phyloP scores from a whole-genome alignment of 1,140 invertebrate species.

The Calycopis cecrops region DNA sequence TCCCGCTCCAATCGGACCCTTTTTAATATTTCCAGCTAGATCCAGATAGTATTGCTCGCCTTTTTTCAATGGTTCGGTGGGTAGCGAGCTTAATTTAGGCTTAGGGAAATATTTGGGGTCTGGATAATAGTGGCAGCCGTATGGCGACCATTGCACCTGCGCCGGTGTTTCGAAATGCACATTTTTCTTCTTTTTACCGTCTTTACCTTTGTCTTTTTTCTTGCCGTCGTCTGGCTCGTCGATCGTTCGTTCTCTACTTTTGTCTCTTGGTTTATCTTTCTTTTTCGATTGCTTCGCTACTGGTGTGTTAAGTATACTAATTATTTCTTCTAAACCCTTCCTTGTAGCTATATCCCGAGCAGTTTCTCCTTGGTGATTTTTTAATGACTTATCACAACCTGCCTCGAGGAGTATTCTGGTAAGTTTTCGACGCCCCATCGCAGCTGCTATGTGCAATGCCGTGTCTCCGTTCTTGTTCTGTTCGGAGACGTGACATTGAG shows the following conservation, averaged over 20 bases:
- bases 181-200: conserved; percentile 70
- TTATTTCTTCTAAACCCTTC: conserved; percentile 90
- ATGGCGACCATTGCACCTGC: conserved; percentile 85
- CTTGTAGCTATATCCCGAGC: conserved; percentile 91
- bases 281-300: conserved; percentile 72
- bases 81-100: conserved; percentile 88
- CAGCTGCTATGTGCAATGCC: conserved; percentile 93
- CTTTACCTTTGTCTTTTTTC: conserved; percentile 64
- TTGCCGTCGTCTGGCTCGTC: conserved; percentile 64
- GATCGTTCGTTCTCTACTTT: conserved; percentile 59
- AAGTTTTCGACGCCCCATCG: conserved; percentile 94
- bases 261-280: conserved; percentile 69
- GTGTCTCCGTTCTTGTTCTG: conserved; percentile 98
- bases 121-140: conserved; percentile 92
- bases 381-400: conserved; percentile 84
- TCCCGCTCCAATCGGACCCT: conserved; percentile 93
- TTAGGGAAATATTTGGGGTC: conserved; percentile 88
- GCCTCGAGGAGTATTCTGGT: conserved; percentile 93
- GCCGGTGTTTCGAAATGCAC: conserved; percentile 65
- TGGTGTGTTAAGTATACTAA: conserved; percentile 83
- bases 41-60: conserved; percentile 97
- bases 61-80: conserved; percentile 87
- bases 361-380: conserved; percentile 95
- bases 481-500: conserved; percentile 88
- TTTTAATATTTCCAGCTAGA: conserved; percentile 96